Evolutionary conservation across 30 jellyfish, hydroid and myxozoan species (phyloP).

Genomic region (Nemopilema nomurai): DNA sequence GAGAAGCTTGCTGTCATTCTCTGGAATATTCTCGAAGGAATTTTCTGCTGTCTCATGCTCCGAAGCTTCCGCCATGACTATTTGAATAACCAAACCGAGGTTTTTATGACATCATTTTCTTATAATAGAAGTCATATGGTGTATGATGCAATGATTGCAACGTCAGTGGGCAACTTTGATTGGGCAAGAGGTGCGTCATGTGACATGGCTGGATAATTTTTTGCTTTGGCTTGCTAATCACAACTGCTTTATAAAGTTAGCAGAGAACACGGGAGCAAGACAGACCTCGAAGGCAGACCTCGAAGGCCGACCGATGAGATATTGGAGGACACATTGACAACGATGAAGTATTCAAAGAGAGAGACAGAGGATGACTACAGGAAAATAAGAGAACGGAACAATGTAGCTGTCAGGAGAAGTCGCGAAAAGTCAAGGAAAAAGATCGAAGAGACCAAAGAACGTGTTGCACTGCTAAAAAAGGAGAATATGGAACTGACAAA

Average conservation of each 20-base stretch:
- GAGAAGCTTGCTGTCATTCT: background rate
- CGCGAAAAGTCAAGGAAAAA: conserved; percentile 69
- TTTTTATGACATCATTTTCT: background rate
- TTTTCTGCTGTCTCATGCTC: background rate
- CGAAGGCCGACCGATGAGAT: too few species aligned
- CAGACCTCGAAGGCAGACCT: too few species aligned
- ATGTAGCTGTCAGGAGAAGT: conserved; percentile 78
- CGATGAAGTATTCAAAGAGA: conserved; percentile 25
- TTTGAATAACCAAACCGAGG: background rate
- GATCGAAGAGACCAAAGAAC: conserved; percentile 62
- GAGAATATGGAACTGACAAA: conserved; percentile 57
- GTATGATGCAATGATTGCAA: conserved; percentile 41
- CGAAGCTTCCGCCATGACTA: background rate
- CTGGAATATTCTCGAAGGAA: conserved; percentile 11
- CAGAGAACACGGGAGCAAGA: too few species aligned
- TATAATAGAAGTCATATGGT: background rate
- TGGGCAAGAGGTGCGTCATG: conserved; percentile 4
- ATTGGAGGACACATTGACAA: background rate
- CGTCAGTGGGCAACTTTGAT: conserved; percentile 18
- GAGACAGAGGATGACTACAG: conserved; percentile 11
- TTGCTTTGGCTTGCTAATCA: background rate
- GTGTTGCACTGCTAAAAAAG: conserved; percentile 39
- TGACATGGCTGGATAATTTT: background rate
- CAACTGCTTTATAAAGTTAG: background rate
- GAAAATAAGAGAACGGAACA: conserved; percentile 52